phyloP scores from a whole-genome alignment of 2,888 invertebrate species.

The Nowickia ferox region DNA sequence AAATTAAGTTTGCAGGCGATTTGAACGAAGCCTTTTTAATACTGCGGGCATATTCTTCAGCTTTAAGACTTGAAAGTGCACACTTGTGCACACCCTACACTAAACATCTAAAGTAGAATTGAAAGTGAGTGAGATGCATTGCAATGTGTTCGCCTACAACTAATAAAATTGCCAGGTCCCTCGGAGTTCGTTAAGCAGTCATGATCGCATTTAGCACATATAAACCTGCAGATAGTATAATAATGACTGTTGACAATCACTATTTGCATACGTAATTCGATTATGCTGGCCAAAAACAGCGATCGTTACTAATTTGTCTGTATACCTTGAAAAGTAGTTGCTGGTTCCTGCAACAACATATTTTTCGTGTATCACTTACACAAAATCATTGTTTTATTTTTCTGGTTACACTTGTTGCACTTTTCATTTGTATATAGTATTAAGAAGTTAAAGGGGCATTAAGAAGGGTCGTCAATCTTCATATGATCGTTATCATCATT shows the following conservation, averaged over 20 bases:
- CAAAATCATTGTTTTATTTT: slow-evolving; percentile 40
- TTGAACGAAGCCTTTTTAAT: slow-evolving; percentile 18
- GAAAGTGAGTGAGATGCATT: no score
- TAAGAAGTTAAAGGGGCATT: neutral
- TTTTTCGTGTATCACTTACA: slow-evolving; percentile 50
- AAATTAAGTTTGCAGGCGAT: slow-evolving; percentile 43
- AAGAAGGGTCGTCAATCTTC: slow-evolving; percentile 51
- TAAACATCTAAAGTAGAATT: neutral
- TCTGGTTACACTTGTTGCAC: slow-evolving; percentile 59
- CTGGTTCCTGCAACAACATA: neutral
- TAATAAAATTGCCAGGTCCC: no score
- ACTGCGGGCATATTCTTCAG: slow-evolving; percentile 6
- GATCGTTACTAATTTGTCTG: slow-evolving; percentile 49
- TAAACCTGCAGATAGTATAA: neutral
- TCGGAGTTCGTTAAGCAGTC: neutral
- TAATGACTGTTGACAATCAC: slow-evolving; percentile 18
- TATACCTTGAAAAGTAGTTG: neutral
- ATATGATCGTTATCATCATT: slow-evolving; percentile 46
- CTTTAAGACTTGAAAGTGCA: neutral
- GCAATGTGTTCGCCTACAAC: no score
- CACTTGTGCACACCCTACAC: slow-evolving; percentile 9
- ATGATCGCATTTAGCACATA: neutral
- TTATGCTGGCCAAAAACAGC: slow-evolving; percentile 49
- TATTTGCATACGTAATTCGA: slow-evolving; percentile 37
- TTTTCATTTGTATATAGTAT: neutral